These are phyloP conservation scores for Cyanoderma ruficeps DNA, from an alignment of 2,113 vertebrate species.

Conservation along the genomic window DNA sequence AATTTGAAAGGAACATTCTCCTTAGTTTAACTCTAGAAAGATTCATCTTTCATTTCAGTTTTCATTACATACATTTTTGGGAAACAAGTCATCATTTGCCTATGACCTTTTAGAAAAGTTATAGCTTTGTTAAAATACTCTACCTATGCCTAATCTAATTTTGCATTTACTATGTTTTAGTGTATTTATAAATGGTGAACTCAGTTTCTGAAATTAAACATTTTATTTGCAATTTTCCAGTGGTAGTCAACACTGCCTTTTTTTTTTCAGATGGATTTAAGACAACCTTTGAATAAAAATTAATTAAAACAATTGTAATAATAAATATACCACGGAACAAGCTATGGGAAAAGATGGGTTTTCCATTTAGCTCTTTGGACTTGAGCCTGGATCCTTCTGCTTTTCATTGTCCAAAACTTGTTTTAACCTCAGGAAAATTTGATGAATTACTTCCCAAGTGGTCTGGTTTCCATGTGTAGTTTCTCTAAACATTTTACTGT, in stretches of 20 bases:
- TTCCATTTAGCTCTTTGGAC: not conserved
- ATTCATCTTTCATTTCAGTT: conserved; percentile 55
- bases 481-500: not conserved
- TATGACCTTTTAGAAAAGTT: conserved; percentile 70
- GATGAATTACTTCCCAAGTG: not conserved
- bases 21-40: not conserved
- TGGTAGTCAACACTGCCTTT: conserved; percentile 60
- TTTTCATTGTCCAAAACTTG: not conserved
- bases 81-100: conserved; percentile 64
- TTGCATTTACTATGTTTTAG: conserved; percentile 81
- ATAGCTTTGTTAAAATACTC: conserved; percentile 77
- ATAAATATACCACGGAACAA: not conserved
- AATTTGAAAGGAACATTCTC: conserved; percentile 33
- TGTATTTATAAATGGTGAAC: conserved; percentile 85
- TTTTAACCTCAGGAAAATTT: not conserved
- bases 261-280: conserved; percentile 50
- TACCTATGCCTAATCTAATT: conserved; percentile 75
- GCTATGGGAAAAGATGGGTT: not conserved
- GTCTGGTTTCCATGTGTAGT: not conserved
- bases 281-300: not conserved
- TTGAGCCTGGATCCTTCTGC: not conserved
- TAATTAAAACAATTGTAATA: not conserved
- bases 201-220: conserved; percentile 84
- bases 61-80: conserved; percentile 50
- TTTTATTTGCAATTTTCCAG: conserved; percentile 82